phyloP scores from a whole-genome alignment of 1,140 invertebrate genomes.

The Myzus persicae region DNA sequence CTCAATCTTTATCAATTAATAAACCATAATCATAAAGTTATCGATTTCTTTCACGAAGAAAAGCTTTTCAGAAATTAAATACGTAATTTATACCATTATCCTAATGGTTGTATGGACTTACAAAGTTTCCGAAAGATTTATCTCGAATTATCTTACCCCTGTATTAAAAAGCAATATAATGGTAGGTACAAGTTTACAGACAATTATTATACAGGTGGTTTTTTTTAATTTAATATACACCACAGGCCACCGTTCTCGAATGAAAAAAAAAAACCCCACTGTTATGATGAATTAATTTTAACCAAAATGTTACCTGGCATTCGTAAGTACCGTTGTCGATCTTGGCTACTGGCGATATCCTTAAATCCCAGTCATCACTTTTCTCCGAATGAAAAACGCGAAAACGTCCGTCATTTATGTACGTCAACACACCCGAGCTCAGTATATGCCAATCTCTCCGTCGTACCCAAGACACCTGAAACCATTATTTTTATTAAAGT shows the following conservation, averaged over 20 bases:
- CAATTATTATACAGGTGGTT: neutral
- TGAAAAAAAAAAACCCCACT: neutral
- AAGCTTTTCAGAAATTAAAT: neutral
- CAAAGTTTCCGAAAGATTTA: neutral
- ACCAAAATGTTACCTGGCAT: conserved; percentile 82
- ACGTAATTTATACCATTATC: neutral
- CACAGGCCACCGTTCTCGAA: neutral
- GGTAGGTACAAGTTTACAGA: neutral
- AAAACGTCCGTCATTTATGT: conserved; percentile 91
- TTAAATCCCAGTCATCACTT: conserved; percentile 86
- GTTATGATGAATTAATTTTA: neutral
- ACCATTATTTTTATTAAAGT: neutral
- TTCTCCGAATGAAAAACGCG: conserved; percentile 79
- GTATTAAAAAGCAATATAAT: neutral
- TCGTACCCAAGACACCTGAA: conserved; percentile 87
- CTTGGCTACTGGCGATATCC: conserved; percentile 91
- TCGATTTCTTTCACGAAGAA: neutral
- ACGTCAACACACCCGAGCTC: conserved; percentile 86
- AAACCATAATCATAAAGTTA: neutral
- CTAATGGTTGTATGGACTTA: neutral
- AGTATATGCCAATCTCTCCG: conserved; percentile 90
- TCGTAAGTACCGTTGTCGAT: conserved; percentile 93
- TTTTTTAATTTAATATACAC: neutral
- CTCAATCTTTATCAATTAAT: neutral
- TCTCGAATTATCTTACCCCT: neutral